A percentile compares a stretch with the other conserved stretches of the same genome.
phyloP scores from a whole-genome alignment of 2,113 vertebrate species.

The Sorex araneus region DNA sequence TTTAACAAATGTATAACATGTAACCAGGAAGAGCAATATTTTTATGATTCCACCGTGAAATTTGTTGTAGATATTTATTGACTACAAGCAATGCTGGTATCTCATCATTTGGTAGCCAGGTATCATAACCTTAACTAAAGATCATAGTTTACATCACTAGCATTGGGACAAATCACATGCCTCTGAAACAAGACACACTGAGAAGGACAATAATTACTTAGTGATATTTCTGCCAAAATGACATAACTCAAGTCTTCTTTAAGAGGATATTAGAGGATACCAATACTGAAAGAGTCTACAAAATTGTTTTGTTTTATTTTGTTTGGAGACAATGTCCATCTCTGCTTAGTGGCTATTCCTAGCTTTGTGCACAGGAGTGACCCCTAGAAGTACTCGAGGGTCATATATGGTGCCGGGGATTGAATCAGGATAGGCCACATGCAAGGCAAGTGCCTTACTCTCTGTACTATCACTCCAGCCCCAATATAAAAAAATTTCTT shows the following conservation, averaged over 20 bases:
- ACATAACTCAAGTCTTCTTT: neutral
- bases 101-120: neutral
- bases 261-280: neutral
- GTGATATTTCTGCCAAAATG: neutral
- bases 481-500: no score
- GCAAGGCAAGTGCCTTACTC: no score
- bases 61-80: neutral
- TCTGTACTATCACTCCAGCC: no score
- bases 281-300: neutral
- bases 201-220: neutral
- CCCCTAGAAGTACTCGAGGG: no score
- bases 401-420: no score
- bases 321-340: no score
- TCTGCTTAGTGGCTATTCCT: no score
- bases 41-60: neutral
- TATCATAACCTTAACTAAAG: neutral
- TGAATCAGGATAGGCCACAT: no score
- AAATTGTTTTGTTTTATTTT: no score
- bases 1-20: neutral
- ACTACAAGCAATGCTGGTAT: neutral
- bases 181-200: neutral
- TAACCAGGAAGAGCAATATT: neutral
- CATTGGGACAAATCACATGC: neutral
- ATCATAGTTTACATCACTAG: neutral
- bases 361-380: no score